Base-by-base conservation (phyloP, 2,888 invertebrate species). In the Parasteatoda lunata region DNA sequence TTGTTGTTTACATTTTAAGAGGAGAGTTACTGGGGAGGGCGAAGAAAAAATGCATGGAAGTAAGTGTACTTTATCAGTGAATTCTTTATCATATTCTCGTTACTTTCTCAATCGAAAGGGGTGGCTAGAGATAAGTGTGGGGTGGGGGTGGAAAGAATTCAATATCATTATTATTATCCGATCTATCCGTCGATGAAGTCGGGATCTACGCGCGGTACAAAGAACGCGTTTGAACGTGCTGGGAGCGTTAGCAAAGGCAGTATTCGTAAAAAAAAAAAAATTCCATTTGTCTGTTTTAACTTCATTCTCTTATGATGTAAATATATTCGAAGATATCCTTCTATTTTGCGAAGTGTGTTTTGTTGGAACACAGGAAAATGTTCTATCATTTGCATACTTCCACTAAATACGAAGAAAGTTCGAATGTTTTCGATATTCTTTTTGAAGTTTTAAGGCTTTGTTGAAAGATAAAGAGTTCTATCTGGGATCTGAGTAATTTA, bases 161-260 rank as follows among this genome's bases (percentile, higher is more conserved):
- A 86, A 86, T 86, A 86, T 86, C 80, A 72, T 86, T 81, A 86
- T 86, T 86, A 86, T 86, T 80, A 86, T 86, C 76, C 69, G 84
- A 77, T 77, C 77, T 65, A 54, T 73, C 68, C 59, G 68, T 80
- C 54, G 80, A 73, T 52, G 65, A 54, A 47, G 49, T 49, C 51
- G 48, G 47, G 5, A 54, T 5, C 15, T 15, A 15, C 11, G 11
- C 30, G 66, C n/a, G 15, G 30, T 30, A 75, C 75, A 75, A 75
- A 75, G 75, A 77, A 77, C 69, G 47, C 54, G 30, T 49, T 59
- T 59, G 9, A 9, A 59, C 11, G 59, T n/a, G 59, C 59, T 13
- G 59, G 11, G 59, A 13, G 5, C 59, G 59, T 59, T 59, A 13
- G 11, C 59, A 59, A 59, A 9, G n/a, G 9, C 59, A n/a, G 48